These are phyloP conservation scores for Acanthosepion pharaonis DNA, from an alignment of 2,888 invertebrate genomes.

Conservation along the genomic window DNA sequence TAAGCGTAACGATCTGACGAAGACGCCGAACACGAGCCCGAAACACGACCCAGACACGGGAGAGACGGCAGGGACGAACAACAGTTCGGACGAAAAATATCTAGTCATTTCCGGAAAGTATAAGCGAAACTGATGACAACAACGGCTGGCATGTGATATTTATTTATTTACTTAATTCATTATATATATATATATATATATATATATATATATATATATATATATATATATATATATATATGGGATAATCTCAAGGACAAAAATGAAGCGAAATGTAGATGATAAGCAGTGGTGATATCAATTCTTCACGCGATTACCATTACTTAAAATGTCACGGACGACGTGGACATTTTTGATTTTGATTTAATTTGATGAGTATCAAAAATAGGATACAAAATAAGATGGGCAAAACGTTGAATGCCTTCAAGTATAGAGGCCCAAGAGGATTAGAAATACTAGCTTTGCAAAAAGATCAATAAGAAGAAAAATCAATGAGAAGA, in stretches of 20 bases:
- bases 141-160: no score
- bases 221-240: no score
- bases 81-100: neutral
- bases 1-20: slow-evolving; percentile 50
- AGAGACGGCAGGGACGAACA: neutral
- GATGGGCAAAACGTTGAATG: neutral
- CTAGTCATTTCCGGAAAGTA: slow-evolving; percentile 42
- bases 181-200: no score
- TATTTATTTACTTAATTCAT: no score
- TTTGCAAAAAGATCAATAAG: neutral
- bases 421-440: neutral
- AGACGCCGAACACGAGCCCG: neutral
- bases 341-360: neutral
- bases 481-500: neutral
- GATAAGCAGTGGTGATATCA: neutral
- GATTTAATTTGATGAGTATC: neutral
- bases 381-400: neutral
- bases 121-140: neutral
- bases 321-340: neutral
- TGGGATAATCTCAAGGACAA: no score
- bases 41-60: slow-evolving; percentile 40
- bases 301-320: neutral
- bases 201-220: no score
- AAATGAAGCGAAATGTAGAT: no score
- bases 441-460: neutral